Base-by-base conservation (phyloP, 2,113 vertebrate species). In the Laticauda laticaudata region DNA sequence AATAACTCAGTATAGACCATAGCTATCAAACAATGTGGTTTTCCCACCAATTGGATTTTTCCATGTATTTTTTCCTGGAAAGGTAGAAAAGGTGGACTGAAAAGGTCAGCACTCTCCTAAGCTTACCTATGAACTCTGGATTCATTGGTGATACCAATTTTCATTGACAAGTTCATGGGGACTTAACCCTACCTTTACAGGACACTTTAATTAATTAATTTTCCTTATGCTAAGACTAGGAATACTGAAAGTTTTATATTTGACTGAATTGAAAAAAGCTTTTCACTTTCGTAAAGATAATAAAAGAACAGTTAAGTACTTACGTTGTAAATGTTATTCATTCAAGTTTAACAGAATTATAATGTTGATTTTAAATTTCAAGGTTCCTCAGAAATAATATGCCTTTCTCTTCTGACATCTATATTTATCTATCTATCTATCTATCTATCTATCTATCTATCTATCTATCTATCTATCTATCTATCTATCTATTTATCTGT, bases 361-460 rank as follows among this genome's bases (percentile, higher is more conserved):
- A 91, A 90, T n/a, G 29, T 92, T 93, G 12, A 15, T 92, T 20
- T 94, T 93, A 94, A 94, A 2, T 34, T 59, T 3, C 92, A 94
- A 92, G 34, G n/a, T 5, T 3, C 3, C 93, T 94, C 92, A 85
- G 1, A 43, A 92, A 69, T 69, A 69, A n/a, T 69, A 69, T 75
- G 64, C n/a, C 64, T 14, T 18, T 81, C n/a, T 75, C 64, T 11
- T 69, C 61, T 64, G 26, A 26, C 1, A 64, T 61, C 61, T n/a
- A 14, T 64, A 26, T n/a, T n/a, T n/a, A n/a, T n/a, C n/a, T n/a
- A n/a, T n/a, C n/a, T n/a, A n/a, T n/a, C n/a, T 29, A 0, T 64
- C 59, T 12, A 64, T 61, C 61, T 29, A 14, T 64, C 61, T 29
- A 0, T 64, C 43, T 43, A 0, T 29, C 57, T 24, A 24, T 59